phyloP scores from a whole-genome alignment of 1,140 invertebrate species.

The Dreissena rostriformis region DNA sequence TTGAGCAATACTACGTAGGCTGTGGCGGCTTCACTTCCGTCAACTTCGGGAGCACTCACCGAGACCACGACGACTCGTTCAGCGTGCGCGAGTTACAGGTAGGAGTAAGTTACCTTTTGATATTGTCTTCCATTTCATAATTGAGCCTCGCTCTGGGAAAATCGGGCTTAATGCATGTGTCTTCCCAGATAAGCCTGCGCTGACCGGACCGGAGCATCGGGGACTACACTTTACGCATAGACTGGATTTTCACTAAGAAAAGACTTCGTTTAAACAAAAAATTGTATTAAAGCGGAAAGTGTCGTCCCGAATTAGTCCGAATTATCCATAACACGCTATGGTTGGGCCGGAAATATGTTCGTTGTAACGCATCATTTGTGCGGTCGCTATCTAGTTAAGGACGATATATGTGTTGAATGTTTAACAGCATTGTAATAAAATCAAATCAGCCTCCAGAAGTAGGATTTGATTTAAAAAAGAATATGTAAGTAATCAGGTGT shows the following conservation, averaged over 20 bases:
- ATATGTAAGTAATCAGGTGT: too few species aligned
- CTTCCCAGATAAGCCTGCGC: background rate
- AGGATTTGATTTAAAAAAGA: too few species aligned
- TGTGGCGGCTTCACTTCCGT: conserved; percentile 58
- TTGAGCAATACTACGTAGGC: conserved; percentile 51
- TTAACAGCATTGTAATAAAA: too few species aligned
- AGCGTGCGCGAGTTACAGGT: conserved; percentile 51
- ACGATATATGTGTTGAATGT: too few species aligned
- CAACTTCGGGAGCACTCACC: conserved; percentile 43
- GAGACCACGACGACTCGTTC: conserved; percentile 17
- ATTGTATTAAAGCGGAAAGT: background rate
- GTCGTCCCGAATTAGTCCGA: too few species aligned
- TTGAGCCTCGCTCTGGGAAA: background rate
- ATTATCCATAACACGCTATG: too few species aligned
- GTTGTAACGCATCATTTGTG: too few species aligned
- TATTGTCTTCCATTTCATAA: background rate
- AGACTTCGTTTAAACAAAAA: background rate
- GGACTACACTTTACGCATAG: background rate
- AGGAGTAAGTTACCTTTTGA: background rate
- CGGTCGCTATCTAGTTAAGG: too few species aligned
- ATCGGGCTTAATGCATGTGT: background rate
- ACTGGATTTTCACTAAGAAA: too few species aligned
- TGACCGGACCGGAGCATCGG: background rate
- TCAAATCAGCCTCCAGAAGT: too few species aligned
- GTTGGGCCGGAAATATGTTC: too few species aligned